A percentile compares a stretch with the other conserved stretches of the same genome.
phyloP scores from a whole-genome alignment of 2,888 invertebrate species.

The Cosmorhoe ocellata region DNA sequence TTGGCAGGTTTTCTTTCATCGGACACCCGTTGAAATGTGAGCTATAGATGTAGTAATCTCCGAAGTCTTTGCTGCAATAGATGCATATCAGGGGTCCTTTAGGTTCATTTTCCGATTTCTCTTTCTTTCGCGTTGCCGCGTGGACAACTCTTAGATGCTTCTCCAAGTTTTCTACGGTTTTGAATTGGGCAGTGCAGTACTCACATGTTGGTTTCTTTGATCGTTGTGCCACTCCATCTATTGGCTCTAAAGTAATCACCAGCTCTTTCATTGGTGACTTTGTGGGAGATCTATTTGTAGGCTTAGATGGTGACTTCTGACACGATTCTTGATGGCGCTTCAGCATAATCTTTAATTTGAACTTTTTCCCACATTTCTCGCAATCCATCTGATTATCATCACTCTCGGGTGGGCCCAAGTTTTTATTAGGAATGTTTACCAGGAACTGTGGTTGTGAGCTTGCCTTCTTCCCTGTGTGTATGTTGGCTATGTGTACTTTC shows the following conservation, averaged over 20 bases:
- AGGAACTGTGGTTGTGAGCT: conserved; percentile 24
- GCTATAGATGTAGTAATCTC: conserved; percentile 59
- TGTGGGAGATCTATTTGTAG: conserved; percentile 18
- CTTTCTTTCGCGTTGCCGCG: conserved; percentile 57
- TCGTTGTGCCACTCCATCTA: conserved; percentile 45
- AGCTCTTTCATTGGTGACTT: conserved; percentile 60
- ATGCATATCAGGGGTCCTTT: conserved; percentile 58
- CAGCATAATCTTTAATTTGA: conserved; percentile 77
- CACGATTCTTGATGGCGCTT: conserved; percentile 67
- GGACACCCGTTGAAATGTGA: conserved; percentile 60
- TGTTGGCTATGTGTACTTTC: conserved; percentile 44
- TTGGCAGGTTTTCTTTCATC: conserved; percentile 43
- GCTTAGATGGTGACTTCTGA: conserved; percentile 39
- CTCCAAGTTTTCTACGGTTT: conserved; percentile 60
- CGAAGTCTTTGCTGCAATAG: conserved; percentile 56
- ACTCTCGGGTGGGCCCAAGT: conserved; percentile 46
- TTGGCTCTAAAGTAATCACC: conserved; percentile 62
- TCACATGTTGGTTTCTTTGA: conserved; percentile 50
- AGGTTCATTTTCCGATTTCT: conserved; percentile 29
- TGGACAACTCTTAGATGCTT: conserved; percentile 70
- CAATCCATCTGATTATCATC: conserved; percentile 63
- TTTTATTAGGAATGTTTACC: conserved; percentile 43
- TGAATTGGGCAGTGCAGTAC: conserved; percentile 64
- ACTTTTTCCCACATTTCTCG: conserved; percentile 65
- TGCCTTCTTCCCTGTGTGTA: conserved; percentile 45